Evolutionary conservation across 2,888 invertebrate genomes (phyloP), one percentile per base, ranked within the genome.

Genomic region (Nephrotoma guestfalica): DNA sequence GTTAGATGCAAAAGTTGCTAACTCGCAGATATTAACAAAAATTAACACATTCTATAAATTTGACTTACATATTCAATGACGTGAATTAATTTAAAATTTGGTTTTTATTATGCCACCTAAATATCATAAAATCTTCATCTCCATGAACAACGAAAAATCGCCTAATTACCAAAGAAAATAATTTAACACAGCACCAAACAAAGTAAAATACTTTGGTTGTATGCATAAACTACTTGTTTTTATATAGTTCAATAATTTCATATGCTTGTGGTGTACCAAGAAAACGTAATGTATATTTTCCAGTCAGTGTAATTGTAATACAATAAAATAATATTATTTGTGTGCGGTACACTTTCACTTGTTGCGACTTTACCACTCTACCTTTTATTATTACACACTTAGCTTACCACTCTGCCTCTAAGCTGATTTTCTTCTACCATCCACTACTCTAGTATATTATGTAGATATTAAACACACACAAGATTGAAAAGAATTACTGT

Each of bases 341-440:
- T 85, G 15, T 43, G 15, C 18, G 85, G 85, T 85, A 85, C 85
- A 85, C 85, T 85, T 85, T 85, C 85, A 85, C 85, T 85, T 85
- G 85, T 85, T 85, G 85, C 85, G 85, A 85, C 85, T 85, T 18
- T 11, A 85, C 85, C 18, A 84, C 84, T 84, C 42, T 84, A 84
- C 42, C 42, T 41, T 84, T 84, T 71, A 71, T 30, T 71, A 71
- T 71, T 30, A 30, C 30, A 71, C 30, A 7, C 13, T 9, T 51
- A 71, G 30, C 30, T 71, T 71, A 71, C 71, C 71, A 71, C 71
- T 71, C 18, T 57, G 15, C 51, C 51, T 57, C 51, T 30, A 71
- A 71, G 71, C 30, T 71, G 0, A 2, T 15, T 51, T 71, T 30
- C 9, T 30, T 30, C 18, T 71, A 30, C 71, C 71, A 30, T 71